A percentile compares a stretch with the other conserved stretches of the same genome.
Evolutionary conservation across 2,888 invertebrate species (phyloP).

Genomic region (Apotomis capreana): DNA sequence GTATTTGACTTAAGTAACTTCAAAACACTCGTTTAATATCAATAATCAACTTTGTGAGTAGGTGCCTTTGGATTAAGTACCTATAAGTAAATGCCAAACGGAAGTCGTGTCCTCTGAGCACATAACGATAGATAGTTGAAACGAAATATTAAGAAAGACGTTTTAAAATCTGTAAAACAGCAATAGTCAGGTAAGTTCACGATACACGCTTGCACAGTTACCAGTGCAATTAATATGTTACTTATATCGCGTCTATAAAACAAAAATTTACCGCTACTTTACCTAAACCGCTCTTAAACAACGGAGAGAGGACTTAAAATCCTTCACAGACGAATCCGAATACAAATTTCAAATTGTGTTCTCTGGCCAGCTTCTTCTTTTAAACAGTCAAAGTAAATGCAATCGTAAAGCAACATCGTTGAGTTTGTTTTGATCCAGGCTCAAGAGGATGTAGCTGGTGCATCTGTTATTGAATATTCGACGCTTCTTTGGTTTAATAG

Average conservation of each 20-base stretch:
- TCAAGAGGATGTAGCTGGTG: slow-evolving; percentile 58
- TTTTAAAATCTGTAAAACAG: slow-evolving; percentile 60
- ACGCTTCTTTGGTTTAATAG: slow-evolving; percentile 54
- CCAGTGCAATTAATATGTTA: slow-evolving; percentile 76
- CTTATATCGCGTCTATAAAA: slow-evolving; percentile 72
- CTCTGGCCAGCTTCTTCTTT: slow-evolving; percentile 68
- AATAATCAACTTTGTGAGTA: too few species aligned
- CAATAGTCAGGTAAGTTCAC: slow-evolving; percentile 60
- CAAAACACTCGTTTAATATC: too few species aligned
- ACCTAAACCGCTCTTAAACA: slow-evolving; percentile 73
- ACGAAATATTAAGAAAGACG: slow-evolving; percentile 34
- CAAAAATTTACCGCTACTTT: slow-evolving; percentile 77
- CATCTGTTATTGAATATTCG: slow-evolving; percentile 51
- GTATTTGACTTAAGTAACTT: too few species aligned
- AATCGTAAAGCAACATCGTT: slow-evolving; percentile 63
- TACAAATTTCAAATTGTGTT: slow-evolving; percentile 81
- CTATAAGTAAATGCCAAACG: slow-evolving; percentile 12
- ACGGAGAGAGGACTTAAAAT: slow-evolving; percentile 79
- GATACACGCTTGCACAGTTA: slow-evolving; percentile 56
- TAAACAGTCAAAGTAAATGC: slow-evolving; percentile 55
- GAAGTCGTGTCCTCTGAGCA: slow-evolving; percentile 13
- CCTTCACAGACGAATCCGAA: slow-evolving; percentile 78
- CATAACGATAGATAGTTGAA: background rate
- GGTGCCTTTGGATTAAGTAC: too few species aligned
- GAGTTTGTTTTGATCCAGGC: slow-evolving; percentile 62